Conservation (phyloP, 2,113 vertebrate species). For the Lasiurus borealis region DNA sequence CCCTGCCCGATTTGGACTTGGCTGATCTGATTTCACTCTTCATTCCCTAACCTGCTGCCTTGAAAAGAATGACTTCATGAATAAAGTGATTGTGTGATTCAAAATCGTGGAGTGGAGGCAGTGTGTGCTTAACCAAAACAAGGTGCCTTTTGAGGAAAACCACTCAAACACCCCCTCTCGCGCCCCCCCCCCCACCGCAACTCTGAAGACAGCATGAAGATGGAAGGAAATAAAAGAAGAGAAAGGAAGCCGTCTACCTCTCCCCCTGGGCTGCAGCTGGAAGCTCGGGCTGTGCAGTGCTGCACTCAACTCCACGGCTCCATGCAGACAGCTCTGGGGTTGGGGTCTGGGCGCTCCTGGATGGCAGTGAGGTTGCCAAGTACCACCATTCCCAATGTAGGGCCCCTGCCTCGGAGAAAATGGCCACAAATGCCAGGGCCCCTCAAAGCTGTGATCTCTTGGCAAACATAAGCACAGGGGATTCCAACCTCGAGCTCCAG, state of each 20-base stretch:
- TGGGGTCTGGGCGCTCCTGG: not conserved
- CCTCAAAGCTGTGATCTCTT: not conserved
- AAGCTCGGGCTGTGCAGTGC: not conserved
- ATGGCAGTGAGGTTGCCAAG: not conserved
- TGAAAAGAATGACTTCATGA: not conserved
- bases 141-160: not conserved
- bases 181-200: no score
- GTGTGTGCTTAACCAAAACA: fast-evolving
- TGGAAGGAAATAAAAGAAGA: not conserved
- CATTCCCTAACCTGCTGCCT: not conserved
- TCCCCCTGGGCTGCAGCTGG: fast-evolving
- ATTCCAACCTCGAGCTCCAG: not conserved
- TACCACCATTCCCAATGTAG: not conserved
- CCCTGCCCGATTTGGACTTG: not conserved
- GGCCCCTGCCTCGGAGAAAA: not conserved
- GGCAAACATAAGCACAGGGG: not conserved
- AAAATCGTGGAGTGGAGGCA: not conserved
- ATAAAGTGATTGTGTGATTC: not conserved
- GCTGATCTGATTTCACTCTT: not conserved
- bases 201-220: not conserved
- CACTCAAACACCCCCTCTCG: not conserved
- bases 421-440: not conserved
- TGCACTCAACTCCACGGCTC: not conserved
- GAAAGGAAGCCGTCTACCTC: not conserved
- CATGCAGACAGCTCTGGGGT: not conserved